Evolutionary conservation across 1,140 invertebrate species (phyloP).

Genomic region (Caenorhabditis elegans): WBcel235 BX284605.5:3244001-3244500

Average conservation of each 20-base stretch:
- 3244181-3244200: slow-evolving; percentile 51
- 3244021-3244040: too few relatives aligned
- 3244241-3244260: slow-evolving; percentile 55
- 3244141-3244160: slow-evolving; percentile 48
- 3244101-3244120: slow-evolving; percentile 54
- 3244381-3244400: slow-evolving; percentile 57
- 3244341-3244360: slow-evolving; percentile 56
- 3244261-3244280: slow-evolving; percentile 67
- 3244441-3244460: too few relatives aligned
- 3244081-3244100: slow-evolving; percentile 65
- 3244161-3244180: slow-evolving; percentile 49
- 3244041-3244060: slow-evolving; percentile 45
- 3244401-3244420: slow-evolving; percentile 56
- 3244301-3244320: slow-evolving; percentile 58
- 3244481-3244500: too few relatives aligned
- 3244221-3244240: slow-evolving; percentile 47
- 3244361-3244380: slow-evolving; percentile 54
- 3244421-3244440: slow-evolving; percentile 67
- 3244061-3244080: slow-evolving; percentile 56
- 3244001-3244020: too few relatives aligned
- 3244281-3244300: slow-evolving; percentile 59
- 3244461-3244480: too few relatives aligned
- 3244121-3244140: slow-evolving; percentile 66
- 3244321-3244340: slow-evolving; percentile 61
- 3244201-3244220: slow-evolving; percentile 48